Conservation (phyloP, 92 coral and sea anemone genomes). For the Epizoanthus illoricatus region DNA sequence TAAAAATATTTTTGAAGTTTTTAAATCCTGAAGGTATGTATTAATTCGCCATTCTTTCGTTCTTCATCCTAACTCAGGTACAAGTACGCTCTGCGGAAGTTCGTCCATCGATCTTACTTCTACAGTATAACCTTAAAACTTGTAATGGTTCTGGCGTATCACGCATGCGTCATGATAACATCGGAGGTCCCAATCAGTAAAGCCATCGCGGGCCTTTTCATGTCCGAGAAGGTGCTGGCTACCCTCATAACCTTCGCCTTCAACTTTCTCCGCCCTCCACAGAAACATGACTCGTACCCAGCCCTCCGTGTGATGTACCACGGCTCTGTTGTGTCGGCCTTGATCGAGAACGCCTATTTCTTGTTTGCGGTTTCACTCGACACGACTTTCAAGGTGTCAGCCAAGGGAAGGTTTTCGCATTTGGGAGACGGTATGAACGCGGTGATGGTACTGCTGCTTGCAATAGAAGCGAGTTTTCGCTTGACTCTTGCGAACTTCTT, state of each 20-base stretch:
- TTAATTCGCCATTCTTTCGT: no score
- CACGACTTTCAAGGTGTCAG: conserved; percentile 28
- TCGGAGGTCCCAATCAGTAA: conserved; percentile 18
- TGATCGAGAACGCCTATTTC: conserved; percentile 36
- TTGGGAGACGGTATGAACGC: conserved; percentile 12
- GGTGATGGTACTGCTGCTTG: conserved; percentile 11
- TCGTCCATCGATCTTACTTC: conserved; percentile 9
- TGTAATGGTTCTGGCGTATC: conserved; percentile 13
- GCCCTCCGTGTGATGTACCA: conserved; percentile 38
- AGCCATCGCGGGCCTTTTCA: conserved; percentile 33
- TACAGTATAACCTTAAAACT: not conserved
- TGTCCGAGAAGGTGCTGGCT: conserved; percentile 34
- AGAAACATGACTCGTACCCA: conserved; percentile 36
- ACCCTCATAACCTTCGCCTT: conserved; percentile 16
- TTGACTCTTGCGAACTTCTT: conserved; percentile 20
- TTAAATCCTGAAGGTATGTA: no score
- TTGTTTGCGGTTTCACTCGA: conserved; percentile 8
- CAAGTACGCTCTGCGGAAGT: conserved; percentile 21
- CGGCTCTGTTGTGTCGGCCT: conserved; percentile 20
- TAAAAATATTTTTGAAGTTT: no score
- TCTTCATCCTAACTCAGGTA: not conserved
- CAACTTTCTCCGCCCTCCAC: conserved; percentile 39
- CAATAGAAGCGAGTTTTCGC: conserved; percentile 31
- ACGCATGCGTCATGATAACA: conserved; percentile 3
- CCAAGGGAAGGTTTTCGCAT: conserved; percentile 2